Conservation (phyloP, 2,797 vertebrate genomes). For the Brachyalestes nurse region DNA sequence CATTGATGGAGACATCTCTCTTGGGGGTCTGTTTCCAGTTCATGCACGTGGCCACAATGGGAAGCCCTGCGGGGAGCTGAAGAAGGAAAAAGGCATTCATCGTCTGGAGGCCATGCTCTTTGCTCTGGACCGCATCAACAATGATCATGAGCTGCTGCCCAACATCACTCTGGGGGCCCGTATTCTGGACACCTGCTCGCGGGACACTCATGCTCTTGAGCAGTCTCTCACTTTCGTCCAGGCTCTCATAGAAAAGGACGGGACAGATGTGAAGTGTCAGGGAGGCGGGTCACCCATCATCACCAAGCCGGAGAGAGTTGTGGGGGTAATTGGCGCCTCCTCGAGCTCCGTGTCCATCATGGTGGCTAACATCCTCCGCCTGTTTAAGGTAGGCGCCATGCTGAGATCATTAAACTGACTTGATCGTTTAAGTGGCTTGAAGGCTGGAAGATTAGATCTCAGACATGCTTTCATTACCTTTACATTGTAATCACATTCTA, state of each 20-base stretch:
- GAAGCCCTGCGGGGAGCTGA: slow-evolving; percentile 94
- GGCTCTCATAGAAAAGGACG: slow-evolving; percentile 96
- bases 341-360: slow-evolving; percentile 99
- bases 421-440: slow-evolving; percentile 4
- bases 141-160: slow-evolving; percentile 93
- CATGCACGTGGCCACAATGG: slow-evolving; percentile 92
- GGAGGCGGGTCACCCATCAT: slow-evolving; percentile 94
- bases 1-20: slow-evolving; percentile 95
- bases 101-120: slow-evolving; percentile 98
- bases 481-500: not conserved
- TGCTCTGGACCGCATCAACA: slow-evolving; percentile 97
- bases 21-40: slow-evolving; percentile 96
- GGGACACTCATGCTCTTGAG: slow-evolving; percentile 97
- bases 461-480: slow-evolving; percentile 4
- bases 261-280: slow-evolving; percentile 93
- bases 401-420: not conserved
- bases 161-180: slow-evolving; percentile 97
- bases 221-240: slow-evolving; percentile 98
- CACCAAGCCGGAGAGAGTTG: slow-evolving; percentile 94
- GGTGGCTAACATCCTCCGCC: slow-evolving; percentile 97
- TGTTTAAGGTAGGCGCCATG: slow-evolving; percentile 89
- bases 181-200: slow-evolving; percentile 96
- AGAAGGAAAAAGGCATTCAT: slow-evolving; percentile 98
- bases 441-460: not conserved
- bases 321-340: slow-evolving; percentile 94